Percentiles rank a stretch among this genome's conserved stretches.
These are phyloP conservation scores for Zaprionus kolodkinae DNA, from an alignment of 1,140 invertebrate genomes.

Conservation along the genomic window DNA sequence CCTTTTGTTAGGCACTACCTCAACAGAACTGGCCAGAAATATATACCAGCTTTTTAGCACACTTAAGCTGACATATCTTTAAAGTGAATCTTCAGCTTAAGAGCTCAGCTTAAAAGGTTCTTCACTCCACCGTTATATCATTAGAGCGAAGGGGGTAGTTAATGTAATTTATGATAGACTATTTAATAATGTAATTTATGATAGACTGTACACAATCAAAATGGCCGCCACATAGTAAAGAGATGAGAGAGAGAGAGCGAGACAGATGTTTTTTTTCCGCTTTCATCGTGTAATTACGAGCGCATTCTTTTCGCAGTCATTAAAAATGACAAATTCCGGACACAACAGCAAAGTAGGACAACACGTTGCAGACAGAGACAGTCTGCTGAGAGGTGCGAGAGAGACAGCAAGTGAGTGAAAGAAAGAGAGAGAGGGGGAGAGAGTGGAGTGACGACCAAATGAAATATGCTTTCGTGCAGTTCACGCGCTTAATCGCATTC, in stretches of 20 bases:
- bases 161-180: conserved; percentile 70
- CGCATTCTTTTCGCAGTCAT: conserved; percentile 80
- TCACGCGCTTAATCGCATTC: conserved; percentile 80
- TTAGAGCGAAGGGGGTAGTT: not conserved
- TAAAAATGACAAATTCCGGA: conserved; percentile 81
- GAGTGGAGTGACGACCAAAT: conserved; percentile 36
- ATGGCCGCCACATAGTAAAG: conserved; percentile 54
- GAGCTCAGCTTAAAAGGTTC: not conserved
- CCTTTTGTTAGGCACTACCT: not conserved
- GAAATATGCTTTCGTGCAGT: conserved; percentile 78
- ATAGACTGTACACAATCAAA: conserved; percentile 54
- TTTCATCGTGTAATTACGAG: conserved; percentile 72
- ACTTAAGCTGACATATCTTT: not conserved
- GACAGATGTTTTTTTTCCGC: conserved; percentile 44
- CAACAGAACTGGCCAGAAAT: not conserved
- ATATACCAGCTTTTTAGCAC: not conserved
- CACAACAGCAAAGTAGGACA: conserved; percentile 67
- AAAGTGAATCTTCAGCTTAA: not conserved
- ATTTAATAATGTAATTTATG: too few relatives aligned
- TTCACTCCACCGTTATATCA: not conserved
- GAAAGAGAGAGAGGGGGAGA: conserved; percentile 8
- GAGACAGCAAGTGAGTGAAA: not conserved
- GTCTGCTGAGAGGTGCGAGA: not conserved
- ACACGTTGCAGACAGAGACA: conserved; percentile 15
- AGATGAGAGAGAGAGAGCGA: conserved; percentile 18